Evolutionary conservation across 2,888 invertebrate species (phyloP).

Genomic region (Priocnemis perturbator): DNA sequence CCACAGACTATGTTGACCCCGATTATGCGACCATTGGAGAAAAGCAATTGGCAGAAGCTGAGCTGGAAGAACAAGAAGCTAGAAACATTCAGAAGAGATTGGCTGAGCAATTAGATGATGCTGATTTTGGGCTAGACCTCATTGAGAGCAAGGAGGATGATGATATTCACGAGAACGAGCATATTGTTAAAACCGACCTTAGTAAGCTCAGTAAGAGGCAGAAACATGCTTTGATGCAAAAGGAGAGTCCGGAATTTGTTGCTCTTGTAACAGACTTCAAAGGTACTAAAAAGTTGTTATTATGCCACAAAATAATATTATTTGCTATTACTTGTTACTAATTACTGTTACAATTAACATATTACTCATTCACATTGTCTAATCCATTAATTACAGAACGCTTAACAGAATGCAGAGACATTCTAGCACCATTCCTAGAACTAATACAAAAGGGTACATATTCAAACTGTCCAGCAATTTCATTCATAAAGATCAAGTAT

Average conservation of each 20-base stretch:
- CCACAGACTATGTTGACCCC: conserved; percentile 92
- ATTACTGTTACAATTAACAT: too few relatives aligned
- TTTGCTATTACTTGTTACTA: conserved; percentile 10
- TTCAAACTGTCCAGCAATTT: conserved; percentile 81
- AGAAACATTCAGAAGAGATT: conserved; percentile 86
- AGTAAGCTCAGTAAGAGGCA: conserved; percentile 85
- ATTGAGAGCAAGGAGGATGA: conserved; percentile 56
- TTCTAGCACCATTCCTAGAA: conserved; percentile 82
- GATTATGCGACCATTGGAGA: conserved; percentile 83
- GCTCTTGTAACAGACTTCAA: conserved; percentile 88
- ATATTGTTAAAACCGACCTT: conserved; percentile 84
- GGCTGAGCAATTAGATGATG: conserved; percentile 86
- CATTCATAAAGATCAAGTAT: conserved; percentile 84
- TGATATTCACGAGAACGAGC: conserved; percentile 73
- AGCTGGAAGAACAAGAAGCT: conserved; percentile 90
- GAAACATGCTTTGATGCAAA: conserved; percentile 85
- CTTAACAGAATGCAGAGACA: conserved; percentile 81
- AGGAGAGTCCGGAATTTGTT: conserved; percentile 92
- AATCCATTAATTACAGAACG: conserved; percentile 65
- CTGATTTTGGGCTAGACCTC: conserved; percentile 83
- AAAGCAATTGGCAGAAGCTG: conserved; percentile 84
- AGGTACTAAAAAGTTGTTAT: conserved; percentile 75
- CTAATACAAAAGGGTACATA: conserved; percentile 80
- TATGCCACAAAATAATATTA: too few relatives aligned
- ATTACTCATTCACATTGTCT: too few relatives aligned